Evolutionary conservation across 2,113 vertebrate genomes (phyloP).

Genomic region (Struthio camelus): DNA sequence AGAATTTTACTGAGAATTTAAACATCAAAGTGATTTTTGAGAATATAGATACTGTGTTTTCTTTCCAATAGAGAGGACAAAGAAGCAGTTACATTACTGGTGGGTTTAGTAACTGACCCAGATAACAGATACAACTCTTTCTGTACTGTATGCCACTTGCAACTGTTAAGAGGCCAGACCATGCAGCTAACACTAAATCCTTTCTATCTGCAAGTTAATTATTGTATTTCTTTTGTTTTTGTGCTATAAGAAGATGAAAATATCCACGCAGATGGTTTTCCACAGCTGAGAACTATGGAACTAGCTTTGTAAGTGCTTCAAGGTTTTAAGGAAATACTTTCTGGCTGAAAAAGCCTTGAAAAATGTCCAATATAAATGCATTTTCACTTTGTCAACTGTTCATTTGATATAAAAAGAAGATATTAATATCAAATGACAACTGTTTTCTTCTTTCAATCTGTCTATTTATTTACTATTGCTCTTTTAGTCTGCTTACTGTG

Average conservation of each 20-base stretch:
- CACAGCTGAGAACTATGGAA: background rate
- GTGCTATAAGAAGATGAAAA: background rate
- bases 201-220: background rate
- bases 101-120: background rate
- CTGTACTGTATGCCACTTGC: background rate
- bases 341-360: background rate
- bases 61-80: background rate
- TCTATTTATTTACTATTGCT: background rate
- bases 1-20: background rate
- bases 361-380: background rate
- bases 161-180: background rate
- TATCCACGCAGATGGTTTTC: background rate
- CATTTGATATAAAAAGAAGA: background rate
- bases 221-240: background rate
- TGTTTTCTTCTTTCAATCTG: background rate
- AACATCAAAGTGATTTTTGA: background rate
- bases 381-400: background rate
- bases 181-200: background rate
- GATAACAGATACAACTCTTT: background rate
- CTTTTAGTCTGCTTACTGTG: background rate
- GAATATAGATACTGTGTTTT: background rate
- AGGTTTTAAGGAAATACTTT: background rate
- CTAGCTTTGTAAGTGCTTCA: background rate
- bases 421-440: accelerated
- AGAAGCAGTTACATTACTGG: background rate